These are phyloP conservation scores for Oryzias javanicus DNA, from an alignment of 2,113 vertebrate genomes.

Conservation along the genomic window DNA sequence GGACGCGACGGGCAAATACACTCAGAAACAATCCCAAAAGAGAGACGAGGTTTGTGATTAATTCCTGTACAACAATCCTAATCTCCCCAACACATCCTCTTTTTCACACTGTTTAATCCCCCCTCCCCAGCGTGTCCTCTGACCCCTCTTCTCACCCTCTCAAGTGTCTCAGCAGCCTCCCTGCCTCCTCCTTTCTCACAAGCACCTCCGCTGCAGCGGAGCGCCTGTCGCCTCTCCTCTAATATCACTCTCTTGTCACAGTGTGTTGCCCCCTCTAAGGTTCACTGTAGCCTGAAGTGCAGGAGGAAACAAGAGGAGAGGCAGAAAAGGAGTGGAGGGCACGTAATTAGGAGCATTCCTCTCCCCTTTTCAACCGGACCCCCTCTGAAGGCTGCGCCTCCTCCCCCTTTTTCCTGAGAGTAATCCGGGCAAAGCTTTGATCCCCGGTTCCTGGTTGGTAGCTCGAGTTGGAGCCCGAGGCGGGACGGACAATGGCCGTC, in stretches of 20 bases:
- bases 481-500: slow-evolving; percentile 69
- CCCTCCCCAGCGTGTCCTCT: slow-evolving; percentile 41
- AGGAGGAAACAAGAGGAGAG: slow-evolving; percentile 46
- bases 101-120: slow-evolving; percentile 68
- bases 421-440: slow-evolving; percentile 82
- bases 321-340: slow-evolving; percentile 68
- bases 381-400: slow-evolving; percentile 52
- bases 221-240: slow-evolving; percentile 60
- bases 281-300: slow-evolving; percentile 73
- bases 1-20: slow-evolving; percentile 10
- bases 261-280: slow-evolving; percentile 66
- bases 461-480: slow-evolving; percentile 63
- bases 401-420: slow-evolving; percentile 58
- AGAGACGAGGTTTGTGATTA: slow-evolving; percentile 15
- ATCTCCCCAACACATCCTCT: slow-evolving; percentile 67
- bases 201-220: slow-evolving; percentile 55
- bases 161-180: slow-evolving; percentile 42
- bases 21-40: background rate
- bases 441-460: slow-evolving; percentile 69
- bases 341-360: slow-evolving; percentile 84
- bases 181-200: slow-evolving; percentile 31
- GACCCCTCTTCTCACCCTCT: slow-evolving; percentile 57
- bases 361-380: slow-evolving; percentile 73
- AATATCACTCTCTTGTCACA: slow-evolving; percentile 76
- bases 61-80: slow-evolving; percentile 43